Base-by-base conservation (phyloP, 2,888 invertebrate species). In the Drosophila antonietae region DNA sequence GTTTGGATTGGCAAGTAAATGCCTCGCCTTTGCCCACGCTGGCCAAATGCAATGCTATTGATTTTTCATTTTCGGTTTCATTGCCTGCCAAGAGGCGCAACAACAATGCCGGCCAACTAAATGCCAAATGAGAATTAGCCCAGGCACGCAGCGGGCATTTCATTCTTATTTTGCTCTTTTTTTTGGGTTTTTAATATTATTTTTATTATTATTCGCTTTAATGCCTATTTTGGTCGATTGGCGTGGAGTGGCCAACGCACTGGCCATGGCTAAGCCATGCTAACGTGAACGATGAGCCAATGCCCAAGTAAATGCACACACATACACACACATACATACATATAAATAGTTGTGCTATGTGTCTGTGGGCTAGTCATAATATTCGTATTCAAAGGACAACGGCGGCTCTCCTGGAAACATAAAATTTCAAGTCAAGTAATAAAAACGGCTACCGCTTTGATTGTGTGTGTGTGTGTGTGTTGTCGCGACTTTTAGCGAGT, bases 11-110 rank as follows among this genome's bases (percentile, higher is more conserved):
- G 15, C 53, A 49, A 74, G n/a, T n/a, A 59, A 73, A 74, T 58
- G 72, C 52, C 31, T 20, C 56, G 59, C 46, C 41, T 58, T 58
- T 59, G 58, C 44, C 64, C 68, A 73, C 78, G 75, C 73, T 75
- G 67, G 74, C 78, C 85, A 86, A 90, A 83, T 88, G 87, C 87
- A 87, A 80, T 83, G 73, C 73, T 87, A 87, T 87, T 87, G 87
- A 87, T 87, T 87, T 88, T 87, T 81, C 86, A 80, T 78, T 81
- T 81, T 88, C 64, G 61, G 63, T 78, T 82, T 75, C 64, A 88
- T 75, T 82, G 75, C 70, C 73, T 73, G 76, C 73, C 72, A 83
- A 78, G 14, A 78, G 60, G 49, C 61, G 53, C 47, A 59, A 47
- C 58, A 64, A 69, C 78, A 63, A 53, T 43, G 18, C 43, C 56